Base-by-base conservation (phyloP, 2,797 vertebrate genomes). In the Pseudochaenichthys georgianus region DNA sequence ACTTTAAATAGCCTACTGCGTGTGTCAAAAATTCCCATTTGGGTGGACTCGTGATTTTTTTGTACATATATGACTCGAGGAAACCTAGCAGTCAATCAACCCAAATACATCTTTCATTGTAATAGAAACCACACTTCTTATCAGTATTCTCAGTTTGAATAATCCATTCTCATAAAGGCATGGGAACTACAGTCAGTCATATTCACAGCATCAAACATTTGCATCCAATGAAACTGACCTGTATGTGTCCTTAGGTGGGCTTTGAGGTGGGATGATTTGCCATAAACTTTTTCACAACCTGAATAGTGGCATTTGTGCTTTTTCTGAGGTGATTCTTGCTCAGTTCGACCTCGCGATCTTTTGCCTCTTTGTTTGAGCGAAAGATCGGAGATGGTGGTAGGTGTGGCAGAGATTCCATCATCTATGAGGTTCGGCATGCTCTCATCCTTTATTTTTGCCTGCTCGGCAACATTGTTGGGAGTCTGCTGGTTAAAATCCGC, bases 221-320 rank as follows among this genome's bases (percentile, higher is more conserved):
- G 76, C 87, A 86, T 55, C 84, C 81, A 75, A 77, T 81, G 75
- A 80, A 89, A 97, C 97, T 99, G 96, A 99, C 98, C 98, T 99
- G 98, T 99, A 80, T 99, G 98, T 94, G 98, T 99, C 96, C 98
- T 97, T 95, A 99, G 97, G 89, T 99, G 98, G 93, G 98, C 98
- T 96, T 99, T 99, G 94, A 99, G 98, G 89, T 99, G 98, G 92
- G 98, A 99, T 55, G 98, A 99, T 96, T 99, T 99, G 95, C 98
- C 98, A 94, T 99, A 99, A 96, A 99, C 96, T 97, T 99, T 99
- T 95, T 98, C 97, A 82, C 98, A 99, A 86, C 97, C 98, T 90
- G 95, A 95, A 95, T 98, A 99, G 95, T 98, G 96, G 95, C 98
- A 99, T 96, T 96, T 98, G 97, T 99, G 98, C 96, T 97, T 98